Evolutionary conservation across 2,888 invertebrate genomes (phyloP), one percentile per base, ranked within the genome.

Genomic region (Drepanosiphum platanoidis): DNA sequence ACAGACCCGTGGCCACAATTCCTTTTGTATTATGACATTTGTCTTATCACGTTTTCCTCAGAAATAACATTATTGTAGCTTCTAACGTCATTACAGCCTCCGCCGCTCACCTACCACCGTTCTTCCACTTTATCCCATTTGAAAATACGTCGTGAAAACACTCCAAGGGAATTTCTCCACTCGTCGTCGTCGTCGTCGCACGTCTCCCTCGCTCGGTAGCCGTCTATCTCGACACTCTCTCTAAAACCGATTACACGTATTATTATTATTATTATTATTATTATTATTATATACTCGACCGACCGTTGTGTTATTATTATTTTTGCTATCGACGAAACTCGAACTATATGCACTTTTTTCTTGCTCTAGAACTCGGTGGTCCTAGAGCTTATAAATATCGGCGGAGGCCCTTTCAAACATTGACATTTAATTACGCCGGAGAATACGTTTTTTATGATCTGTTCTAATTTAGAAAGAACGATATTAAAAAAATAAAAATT

Each of bases 21-120:
- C 42, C 78, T 42, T 78, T 78, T 66, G 78, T 78, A 66, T 78
- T 42, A 78, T 78, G 66, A 68, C 79, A 68, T 79, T 79, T 30
- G 79, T 79, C 79, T 79, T 79, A 79, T 79, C 79, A 68, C n/a
- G 68, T 79, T 79, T 68, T 68, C 68, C n/a, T 68, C 36, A 52
- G 79, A 79, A 79, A 79, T 79, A 68, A 79, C 66, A 68, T 68
- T 68, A 34, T 68, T 34, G 68, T 79, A 64, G 22, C 78, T 64
- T 78, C 30, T 78, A 78, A 78, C 78, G 32, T 78, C 78, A 78
- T 78, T 78, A 78, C 39, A 9, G 64, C 78, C 13, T 13, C 39
- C 30, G 64, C 30, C 61, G 9, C 27, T n/a, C 27, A 15, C n/a
- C 77, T n/a, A 7, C 36, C 27, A 27, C 7, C 36, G 22, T 77